A percentile compares a stretch with the other conserved stretches of the same genome.
Evolutionary conservation across 92 coral and sea anemone species (phyloP).

Genomic region (Montipora capitata): DNA sequence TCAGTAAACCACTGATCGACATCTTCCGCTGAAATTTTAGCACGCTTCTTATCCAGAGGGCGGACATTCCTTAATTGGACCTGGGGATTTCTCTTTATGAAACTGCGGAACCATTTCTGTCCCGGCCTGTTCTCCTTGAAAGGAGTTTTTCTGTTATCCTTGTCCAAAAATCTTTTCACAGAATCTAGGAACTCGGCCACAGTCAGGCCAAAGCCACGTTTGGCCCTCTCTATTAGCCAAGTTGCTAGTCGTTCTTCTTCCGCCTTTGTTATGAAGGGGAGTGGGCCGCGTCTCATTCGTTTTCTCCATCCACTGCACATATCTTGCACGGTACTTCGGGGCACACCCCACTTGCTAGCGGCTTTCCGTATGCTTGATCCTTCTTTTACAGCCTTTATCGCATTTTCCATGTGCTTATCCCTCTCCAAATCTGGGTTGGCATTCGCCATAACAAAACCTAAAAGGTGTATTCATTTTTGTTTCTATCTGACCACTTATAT

Average conservation of each 20-base stretch:
- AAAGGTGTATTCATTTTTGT: constrained; percentile 18
- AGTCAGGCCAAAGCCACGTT: constrained; percentile 60
- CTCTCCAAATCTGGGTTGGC: constrained; percentile 19
- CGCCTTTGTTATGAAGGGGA: background rate
- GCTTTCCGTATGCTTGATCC: background rate
- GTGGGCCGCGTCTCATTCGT: background rate
- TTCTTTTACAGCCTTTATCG: background rate
- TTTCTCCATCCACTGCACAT: background rate
- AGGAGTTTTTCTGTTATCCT: constrained; percentile 27
- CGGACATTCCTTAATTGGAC: constrained; percentile 46
- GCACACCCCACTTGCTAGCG: background rate
- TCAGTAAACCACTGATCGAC: constrained; percentile 57
- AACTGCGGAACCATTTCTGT: constrained; percentile 56
- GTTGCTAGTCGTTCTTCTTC: constrained; percentile 49
- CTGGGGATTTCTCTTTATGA: constrained; percentile 51
- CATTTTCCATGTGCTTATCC: background rate
- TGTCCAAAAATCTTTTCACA: constrained; percentile 41
- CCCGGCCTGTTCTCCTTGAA: constrained; percentile 59
- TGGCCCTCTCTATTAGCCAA: constrained; percentile 61
- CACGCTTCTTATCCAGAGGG: constrained; percentile 53
- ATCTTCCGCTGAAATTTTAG: constrained; percentile 50
- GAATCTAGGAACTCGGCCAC: constrained; percentile 56
- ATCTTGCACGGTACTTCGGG: background rate
- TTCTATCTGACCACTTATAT: background rate
- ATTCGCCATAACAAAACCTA: constrained; percentile 13